A percentile compares a stretch with the other conserved stretches of the same genome.
These are phyloP conservation scores for Lerista edwardsae DNA, from an alignment of 2,797 vertebrate species.

Conservation along the genomic window DNA sequence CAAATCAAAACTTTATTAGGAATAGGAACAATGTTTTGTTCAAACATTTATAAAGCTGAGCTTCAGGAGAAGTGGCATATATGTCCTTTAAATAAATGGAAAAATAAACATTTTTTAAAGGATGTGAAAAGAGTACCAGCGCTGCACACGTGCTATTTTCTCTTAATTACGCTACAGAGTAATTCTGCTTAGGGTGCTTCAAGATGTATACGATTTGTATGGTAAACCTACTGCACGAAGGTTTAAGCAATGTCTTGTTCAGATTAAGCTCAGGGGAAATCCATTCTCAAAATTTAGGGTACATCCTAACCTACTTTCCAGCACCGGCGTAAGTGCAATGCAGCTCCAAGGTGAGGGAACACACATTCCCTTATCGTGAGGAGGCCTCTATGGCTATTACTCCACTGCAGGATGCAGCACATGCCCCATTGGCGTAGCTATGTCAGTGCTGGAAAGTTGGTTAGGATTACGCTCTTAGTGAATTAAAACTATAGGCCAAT, in stretches of 20 bases:
- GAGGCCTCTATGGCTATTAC: no score
- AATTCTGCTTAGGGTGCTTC: background rate
- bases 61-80: no score
- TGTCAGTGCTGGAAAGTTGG: no score
- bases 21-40: constrained; percentile 6
- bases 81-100: no score
- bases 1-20: constrained; percentile 56
- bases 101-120: background rate
- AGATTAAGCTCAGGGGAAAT: background rate
- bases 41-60: background rate
- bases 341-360: no score
- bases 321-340: no score
- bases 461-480: no score
- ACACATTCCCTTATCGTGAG: no score
- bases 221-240: background rate
- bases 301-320: no score
- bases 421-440: no score
- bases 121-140: background rate
- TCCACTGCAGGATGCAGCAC: no score
- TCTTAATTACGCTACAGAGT: background rate
- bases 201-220: background rate
- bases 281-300: background rate
- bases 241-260: background rate
- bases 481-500: constrained; percentile 2
- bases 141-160: background rate